phyloP scores from a whole-genome alignment of 2,113 vertebrate species.

The Corythoichthys haematopterus region DNA sequence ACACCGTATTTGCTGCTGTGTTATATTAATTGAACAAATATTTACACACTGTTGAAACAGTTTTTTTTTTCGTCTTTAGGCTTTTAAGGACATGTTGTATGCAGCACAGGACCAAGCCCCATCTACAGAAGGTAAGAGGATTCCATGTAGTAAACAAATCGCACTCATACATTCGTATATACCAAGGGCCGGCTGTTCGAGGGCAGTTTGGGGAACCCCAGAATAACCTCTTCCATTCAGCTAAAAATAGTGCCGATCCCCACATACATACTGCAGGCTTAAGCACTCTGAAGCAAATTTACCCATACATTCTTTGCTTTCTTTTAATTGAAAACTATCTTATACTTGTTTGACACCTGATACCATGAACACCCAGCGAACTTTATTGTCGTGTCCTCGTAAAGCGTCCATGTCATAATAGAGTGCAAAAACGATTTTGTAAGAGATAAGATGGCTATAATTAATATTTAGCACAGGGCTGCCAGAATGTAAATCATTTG shows the following conservation, averaged over 20 bases:
- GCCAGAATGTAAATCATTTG: slow-evolving; percentile 39
- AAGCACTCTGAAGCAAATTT: slow-evolving; percentile 6
- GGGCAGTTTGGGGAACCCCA: slow-evolving; percentile 47
- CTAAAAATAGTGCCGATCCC: slow-evolving; percentile 55
- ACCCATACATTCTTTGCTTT: background rate
- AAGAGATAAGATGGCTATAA: slow-evolving; percentile 51
- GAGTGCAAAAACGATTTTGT: slow-evolving; percentile 5
- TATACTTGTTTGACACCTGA: background rate
- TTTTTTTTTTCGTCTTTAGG: slow-evolving; percentile 65
- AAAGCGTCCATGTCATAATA: background rate
- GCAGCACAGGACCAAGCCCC: slow-evolving; percentile 97
- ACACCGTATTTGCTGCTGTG: background rate
- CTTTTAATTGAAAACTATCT: background rate
- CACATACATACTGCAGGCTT: slow-evolving; percentile 16
- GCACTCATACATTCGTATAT: slow-evolving; percentile 13
- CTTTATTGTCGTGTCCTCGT: background rate
- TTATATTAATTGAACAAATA: background rate
- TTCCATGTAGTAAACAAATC: slow-evolving; percentile 23
- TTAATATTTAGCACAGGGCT: slow-evolving; percentile 46
- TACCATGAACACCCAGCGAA: background rate
- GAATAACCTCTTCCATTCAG: slow-evolving; percentile 50
- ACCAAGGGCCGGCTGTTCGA: slow-evolving; percentile 6
- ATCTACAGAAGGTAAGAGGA: slow-evolving; percentile 91
- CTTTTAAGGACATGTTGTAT: slow-evolving; percentile 98
- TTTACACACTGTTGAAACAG: slow-evolving; percentile 5